Percentiles rank a stretch among this genome's conserved stretches.
phyloP scores from a whole-genome alignment of 92 coral and sea anemone genomes.

The Palythoa grandiflora region DNA sequence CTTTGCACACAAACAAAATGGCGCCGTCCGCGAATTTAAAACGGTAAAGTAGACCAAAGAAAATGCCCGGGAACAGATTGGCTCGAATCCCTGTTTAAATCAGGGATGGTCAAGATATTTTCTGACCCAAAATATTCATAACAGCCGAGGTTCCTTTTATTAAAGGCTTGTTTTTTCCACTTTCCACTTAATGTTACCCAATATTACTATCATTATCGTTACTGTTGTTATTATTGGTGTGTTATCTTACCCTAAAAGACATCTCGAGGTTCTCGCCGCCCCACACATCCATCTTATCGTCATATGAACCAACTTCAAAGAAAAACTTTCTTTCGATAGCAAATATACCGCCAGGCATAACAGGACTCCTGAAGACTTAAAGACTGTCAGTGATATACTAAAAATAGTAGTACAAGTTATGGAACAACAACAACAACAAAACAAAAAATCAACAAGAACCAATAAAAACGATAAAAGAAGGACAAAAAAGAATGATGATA shows the following conservation, averaged over 20 bases:
- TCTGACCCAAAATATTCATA: too few relatives aligned
- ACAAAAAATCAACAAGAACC: background rate
- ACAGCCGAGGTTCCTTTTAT: too few relatives aligned
- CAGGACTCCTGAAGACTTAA: constrained; percentile 71
- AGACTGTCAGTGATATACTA: background rate
- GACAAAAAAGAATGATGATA: too few relatives aligned
- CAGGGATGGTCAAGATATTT: too few relatives aligned
- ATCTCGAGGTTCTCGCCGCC: constrained; percentile 93
- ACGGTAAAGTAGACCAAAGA: too few relatives aligned
- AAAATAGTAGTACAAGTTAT: background rate
- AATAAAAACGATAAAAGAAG: too few relatives aligned
- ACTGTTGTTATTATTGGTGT: background rate
- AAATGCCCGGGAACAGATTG: too few relatives aligned
- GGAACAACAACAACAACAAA: background rate
- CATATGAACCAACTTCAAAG: constrained; percentile 90
- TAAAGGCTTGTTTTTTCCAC: too few relatives aligned
- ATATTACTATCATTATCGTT: background rate
- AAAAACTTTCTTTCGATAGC: constrained; percentile 84
- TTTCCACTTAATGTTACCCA: too few relatives aligned
- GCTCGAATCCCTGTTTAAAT: too few relatives aligned
- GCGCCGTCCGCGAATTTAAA: too few relatives aligned
- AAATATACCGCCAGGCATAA: constrained; percentile 91
- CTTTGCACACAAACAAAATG: too few relatives aligned
- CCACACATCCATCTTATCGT: constrained; percentile 91
- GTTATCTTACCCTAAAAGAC: constrained; percentile 82